Percentiles rank a stretch among this genome's conserved stretches.
phyloP scores from a whole-genome alignment of 2,113 vertebrate genomes.

The Paralichthys olivaceus region DNA sequence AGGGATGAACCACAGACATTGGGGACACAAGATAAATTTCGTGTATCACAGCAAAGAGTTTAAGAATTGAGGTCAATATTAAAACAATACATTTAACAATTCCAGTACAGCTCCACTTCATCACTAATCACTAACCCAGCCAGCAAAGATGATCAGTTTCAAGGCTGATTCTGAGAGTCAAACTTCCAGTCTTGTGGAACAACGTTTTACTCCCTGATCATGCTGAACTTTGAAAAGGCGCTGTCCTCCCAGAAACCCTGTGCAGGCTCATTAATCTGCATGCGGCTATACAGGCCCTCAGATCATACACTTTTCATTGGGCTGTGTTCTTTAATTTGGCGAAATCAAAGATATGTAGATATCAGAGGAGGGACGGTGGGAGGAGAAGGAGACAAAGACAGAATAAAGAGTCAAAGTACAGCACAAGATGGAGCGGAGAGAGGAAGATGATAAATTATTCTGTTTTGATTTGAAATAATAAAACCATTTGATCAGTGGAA shows the following conservation, averaged over 20 bases:
- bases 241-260: neutral
- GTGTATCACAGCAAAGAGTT: no score
- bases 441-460: slow-evolving; percentile 66
- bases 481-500: slow-evolving; percentile 62
- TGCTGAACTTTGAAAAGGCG: slow-evolving; percentile 16
- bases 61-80: no score
- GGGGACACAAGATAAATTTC: no score
- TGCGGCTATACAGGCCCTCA: slow-evolving; percentile 1
- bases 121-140: no score
- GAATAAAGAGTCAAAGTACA: slow-evolving; percentile 20
- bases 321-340: slow-evolving; percentile 37
- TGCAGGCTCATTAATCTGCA: slow-evolving; percentile 15
- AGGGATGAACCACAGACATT: no score
- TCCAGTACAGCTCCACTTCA: no score
- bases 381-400: slow-evolving; percentile 49
- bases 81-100: no score
- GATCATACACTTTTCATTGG: slow-evolving; percentile 46
- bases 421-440: slow-evolving; percentile 1
- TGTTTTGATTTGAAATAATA: slow-evolving; percentile 59
- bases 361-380: slow-evolving; percentile 7
- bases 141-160: neutral
- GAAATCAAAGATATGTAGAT: slow-evolving; percentile 50
- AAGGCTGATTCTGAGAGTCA: neutral
- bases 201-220: neutral
- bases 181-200: neutral